These are phyloP conservation scores for Melanaphis sacchari DNA, from an alignment of 1,140 invertebrate genomes.

Conservation along the genomic window DNA sequence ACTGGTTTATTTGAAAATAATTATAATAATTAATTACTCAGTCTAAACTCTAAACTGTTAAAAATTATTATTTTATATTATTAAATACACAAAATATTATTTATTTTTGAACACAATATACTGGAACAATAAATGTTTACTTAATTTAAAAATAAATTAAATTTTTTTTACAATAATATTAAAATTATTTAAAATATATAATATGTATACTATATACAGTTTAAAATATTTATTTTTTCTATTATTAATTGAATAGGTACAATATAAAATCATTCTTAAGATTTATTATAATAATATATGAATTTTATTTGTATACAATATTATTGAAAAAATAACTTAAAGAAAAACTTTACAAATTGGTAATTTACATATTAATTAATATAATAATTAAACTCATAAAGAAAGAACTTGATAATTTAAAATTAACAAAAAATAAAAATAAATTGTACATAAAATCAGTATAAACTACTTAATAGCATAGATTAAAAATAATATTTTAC, in stretches of 20 bases:
- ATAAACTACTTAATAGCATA: neutral
- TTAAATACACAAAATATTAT: neutral
- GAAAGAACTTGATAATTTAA: neutral
- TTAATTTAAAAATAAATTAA: neutral
- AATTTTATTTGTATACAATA: neutral
- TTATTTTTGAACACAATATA: neutral
- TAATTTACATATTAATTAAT: neutral
- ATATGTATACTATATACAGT: neutral
- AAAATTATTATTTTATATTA: neutral
- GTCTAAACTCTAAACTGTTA: neutral
- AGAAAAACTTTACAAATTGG: neutral
- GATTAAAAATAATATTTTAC: no score
- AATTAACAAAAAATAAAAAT: neutral
- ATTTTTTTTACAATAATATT: neutral
- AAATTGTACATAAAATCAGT: neutral
- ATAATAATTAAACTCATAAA: neutral
- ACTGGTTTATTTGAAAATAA: neutral
- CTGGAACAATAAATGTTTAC: neutral
- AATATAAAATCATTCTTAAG: no score
- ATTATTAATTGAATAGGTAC: neutral
- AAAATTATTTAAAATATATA: neutral
- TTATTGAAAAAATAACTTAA: constrained; percentile 7
- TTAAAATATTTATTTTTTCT: neutral
- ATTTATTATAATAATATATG: neutral
- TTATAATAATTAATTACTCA: neutral